A percentile compares a stretch with the other conserved stretches of the same genome.
phyloP scores from a whole-genome alignment of 2,888 invertebrate genomes.

The Platycnemis pennipes region DNA sequence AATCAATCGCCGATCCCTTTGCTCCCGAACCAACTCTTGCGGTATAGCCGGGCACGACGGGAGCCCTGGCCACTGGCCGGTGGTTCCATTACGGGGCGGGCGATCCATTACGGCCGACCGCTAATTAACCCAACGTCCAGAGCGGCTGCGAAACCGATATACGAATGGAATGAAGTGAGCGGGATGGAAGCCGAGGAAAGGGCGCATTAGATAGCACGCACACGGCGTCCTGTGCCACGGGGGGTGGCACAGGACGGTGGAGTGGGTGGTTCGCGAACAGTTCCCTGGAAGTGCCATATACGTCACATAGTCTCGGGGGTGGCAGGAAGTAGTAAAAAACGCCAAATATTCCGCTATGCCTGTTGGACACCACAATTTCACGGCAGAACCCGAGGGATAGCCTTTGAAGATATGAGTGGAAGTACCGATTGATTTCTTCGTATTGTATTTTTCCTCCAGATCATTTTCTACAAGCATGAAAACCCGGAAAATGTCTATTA shows the following conservation, averaged over 20 bases:
- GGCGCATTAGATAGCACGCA: slow-evolving; percentile 18
- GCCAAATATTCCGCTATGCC: neutral
- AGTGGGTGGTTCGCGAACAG: neutral
- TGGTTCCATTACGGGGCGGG: slow-evolving; percentile 60
- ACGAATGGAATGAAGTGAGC: slow-evolving; percentile 52
- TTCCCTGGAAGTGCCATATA: neutral
- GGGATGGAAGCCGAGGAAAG: slow-evolving; percentile 26
- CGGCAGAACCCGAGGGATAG: neutral
- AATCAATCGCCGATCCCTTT: slow-evolving; percentile 62
- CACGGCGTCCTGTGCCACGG: neutral
- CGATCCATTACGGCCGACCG: slow-evolving; percentile 67
- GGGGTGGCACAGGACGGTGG: neutral
- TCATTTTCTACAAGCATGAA: neutral
- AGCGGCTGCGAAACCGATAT: slow-evolving; percentile 66
- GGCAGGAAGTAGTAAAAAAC: neutral
- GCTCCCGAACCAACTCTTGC: slow-evolving; percentile 57
- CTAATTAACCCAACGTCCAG: slow-evolving; percentile 67
- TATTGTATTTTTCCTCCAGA: neutral
- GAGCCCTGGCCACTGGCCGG: neutral
- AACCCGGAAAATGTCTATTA: neutral
- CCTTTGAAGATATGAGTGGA: neutral
- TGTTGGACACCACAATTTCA: neutral
- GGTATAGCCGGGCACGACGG: slow-evolving; percentile 39
- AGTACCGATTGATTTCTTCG: neutral
- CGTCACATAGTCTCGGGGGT: neutral